A percentile compares a stretch with the other conserved stretches of the same genome.
These are phyloP conservation scores for Botia kubotai DNA, from an alignment of 2,797 vertebrate species.

Conservation along the genomic window DNA sequence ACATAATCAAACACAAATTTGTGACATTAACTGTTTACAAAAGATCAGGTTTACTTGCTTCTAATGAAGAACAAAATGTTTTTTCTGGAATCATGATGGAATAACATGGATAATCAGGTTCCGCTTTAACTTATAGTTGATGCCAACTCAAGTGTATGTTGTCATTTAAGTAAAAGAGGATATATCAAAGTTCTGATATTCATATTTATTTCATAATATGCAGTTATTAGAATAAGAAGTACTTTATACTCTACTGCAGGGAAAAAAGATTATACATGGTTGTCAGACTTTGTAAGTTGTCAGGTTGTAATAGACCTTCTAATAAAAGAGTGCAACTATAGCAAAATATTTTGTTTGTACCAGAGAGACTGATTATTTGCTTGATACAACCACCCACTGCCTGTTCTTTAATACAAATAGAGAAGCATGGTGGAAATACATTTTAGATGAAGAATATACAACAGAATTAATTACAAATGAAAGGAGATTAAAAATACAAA, in stretches of 20 bases:
- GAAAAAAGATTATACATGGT: neutral
- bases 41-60: neutral
- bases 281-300: neutral
- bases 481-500: slow-evolving; percentile 32
- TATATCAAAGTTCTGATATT: neutral
- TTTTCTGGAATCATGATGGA: neutral
- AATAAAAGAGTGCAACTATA: neutral
- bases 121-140: neutral
- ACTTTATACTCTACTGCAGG: neutral
- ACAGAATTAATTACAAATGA: slow-evolving; percentile 17
- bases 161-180: neutral
- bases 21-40: neutral
- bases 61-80: neutral
- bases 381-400: slow-evolving; percentile 29
- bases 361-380: neutral
- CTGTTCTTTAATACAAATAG: slow-evolving; percentile 12
- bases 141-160: neutral
- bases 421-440: neutral
- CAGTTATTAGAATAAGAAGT: neutral
- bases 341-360: slow-evolving; percentile 3
- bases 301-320: neutral
- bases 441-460: neutral
- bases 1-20: too few relatives aligned
- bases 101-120: neutral
- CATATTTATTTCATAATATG: neutral